Evolutionary conservation across 1,140 invertebrate species (phyloP), one percentile per base, ranked within the genome.

Genomic region (Sinonovacula constricta): DNA sequence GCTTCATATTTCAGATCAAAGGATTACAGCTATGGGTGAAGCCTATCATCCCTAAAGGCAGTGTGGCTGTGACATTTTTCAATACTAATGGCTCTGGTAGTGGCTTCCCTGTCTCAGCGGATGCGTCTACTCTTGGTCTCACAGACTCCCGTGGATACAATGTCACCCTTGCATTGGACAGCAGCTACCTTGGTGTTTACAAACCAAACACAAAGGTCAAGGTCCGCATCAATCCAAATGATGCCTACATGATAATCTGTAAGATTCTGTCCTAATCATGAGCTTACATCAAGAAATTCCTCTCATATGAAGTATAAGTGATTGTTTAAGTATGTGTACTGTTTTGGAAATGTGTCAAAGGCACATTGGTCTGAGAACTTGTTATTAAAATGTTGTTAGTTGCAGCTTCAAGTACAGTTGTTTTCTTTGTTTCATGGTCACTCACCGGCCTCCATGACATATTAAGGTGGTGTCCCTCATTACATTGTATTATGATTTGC

Each of bases 121-220:
- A 95, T 0, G 89, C 97, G 12, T 93, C 94, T 71, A 96, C 97
- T 88, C 91, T 97, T 30, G 96, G 95, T 28, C 92, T 97, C 0
- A 93, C 94, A 62, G 94, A 94, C 86, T 93, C 94, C 3, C 92
- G 92, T 76, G 96, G 96, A 74, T 98, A 98, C 89, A 93, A 94
- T 90, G 95, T 98, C 62, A 95, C 96, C 91, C 96, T 86, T 39
- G 78, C 86, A 15, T 88, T 89, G 66, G 68, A 51, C 54, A 81
- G 78, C n/a, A 74, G 68, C 33, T 45, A 39, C 26, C 75, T 87
- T 85, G 96, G 95, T 56, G 93, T 95, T 62, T 91, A 97, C 49
- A 94, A 94, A 33, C 95, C 96, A 0, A 94, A 95, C 88, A 96
- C 96, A n/a, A 96, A 96, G 90, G 95, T 98, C 81, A 97, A 96